Base-by-base conservation (phyloP, 2,888 invertebrate genomes). In the Steinernema hermaphroditum region DNA sequence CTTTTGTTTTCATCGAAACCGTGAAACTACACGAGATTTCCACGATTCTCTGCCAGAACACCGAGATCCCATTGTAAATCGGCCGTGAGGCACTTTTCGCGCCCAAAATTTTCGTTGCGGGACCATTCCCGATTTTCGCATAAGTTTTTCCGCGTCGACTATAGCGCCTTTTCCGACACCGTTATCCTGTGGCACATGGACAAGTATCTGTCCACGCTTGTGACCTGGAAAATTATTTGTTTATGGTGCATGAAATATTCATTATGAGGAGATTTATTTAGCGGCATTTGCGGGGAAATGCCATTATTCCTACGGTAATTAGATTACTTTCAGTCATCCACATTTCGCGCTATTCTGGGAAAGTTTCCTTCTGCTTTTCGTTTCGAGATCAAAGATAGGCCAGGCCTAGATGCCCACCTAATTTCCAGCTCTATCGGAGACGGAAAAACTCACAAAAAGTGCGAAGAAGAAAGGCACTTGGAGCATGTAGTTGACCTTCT, bases 381-480 rank as follows among this genome's bases (percentile, higher is more conserved):
- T 14, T 14, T 41, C 9, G 14, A 41, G 14, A 14, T 9, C 41
- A 41, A 41, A 14, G 14, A 14, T 41, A 41, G 14, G 14, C 8
- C 8, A 41, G 41, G n/a, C n/a, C 14, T 41, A 41, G 14, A 41
- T 14, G 14, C 41, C 14, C 41, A 8, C 19, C 19, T 16, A 16
- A 49, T 49, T 19, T 49, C 49, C 41, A 41, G 41, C 41, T 9
- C 41, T 9, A 41, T 41, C 9, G 8, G 8, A 8, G 14, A 41
- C 8, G 19, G 27, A 4, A 27, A 14, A 6, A 54, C 54, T 54
- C 27, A 54, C 54, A 54, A 54, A 54, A 6, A 54, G 24, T 14
- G 54, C 54, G 24, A 54, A 54, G 54, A 54, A 54, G 24, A 54
- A 54, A 12, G 54, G 54, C 4, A 54, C 54, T 54, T 54, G 54